Conservation (phyloP, 2,888 invertebrate genomes). For the Microdon myrmicae region DNA sequence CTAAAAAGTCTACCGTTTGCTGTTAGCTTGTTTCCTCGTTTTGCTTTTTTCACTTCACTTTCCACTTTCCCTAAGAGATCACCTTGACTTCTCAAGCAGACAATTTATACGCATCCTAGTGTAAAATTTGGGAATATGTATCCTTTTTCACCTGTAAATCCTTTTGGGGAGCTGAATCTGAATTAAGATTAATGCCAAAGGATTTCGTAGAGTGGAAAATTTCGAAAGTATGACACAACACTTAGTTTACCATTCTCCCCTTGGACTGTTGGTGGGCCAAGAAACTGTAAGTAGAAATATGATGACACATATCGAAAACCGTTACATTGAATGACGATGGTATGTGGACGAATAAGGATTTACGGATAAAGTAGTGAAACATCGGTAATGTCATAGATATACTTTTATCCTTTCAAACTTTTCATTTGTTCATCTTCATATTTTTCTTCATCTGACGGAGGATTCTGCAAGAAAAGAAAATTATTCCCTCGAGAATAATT, state of each 20-base stretch:
- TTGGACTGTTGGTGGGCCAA: neutral
- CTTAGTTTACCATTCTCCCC: conserved; percentile 10
- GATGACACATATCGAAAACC: conserved; percentile 32
- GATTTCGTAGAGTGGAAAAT: conserved; percentile 43
- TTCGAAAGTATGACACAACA: conserved; percentile 50
- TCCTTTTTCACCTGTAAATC: conserved; percentile 12
- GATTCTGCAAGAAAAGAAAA: conserved; percentile 48
- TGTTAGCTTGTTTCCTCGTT: no score
- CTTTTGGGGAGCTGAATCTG: conserved; percentile 45
- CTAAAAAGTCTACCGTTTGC: no score
- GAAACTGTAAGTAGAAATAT: conserved; percentile 32
- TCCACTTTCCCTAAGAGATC: neutral
- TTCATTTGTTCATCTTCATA: conserved; percentile 13
- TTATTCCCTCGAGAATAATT: conserved; percentile 62
- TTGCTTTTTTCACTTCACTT: no score
- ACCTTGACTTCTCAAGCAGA: conserved; percentile 1
- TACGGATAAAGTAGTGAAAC: conserved; percentile 26
- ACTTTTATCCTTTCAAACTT: neutral
- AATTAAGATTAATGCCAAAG: conserved; percentile 55
- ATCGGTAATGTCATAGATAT: neutral
- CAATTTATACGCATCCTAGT: conserved; percentile 14
- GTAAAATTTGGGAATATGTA: conserved; percentile 1
- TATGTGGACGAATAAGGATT: conserved; percentile 31
- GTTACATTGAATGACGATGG: conserved; percentile 6
- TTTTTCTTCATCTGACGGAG: conserved; percentile 21